Conservation (phyloP, 2,797 vertebrate genomes). For the Ambastaia sidthimunki region DNA sequence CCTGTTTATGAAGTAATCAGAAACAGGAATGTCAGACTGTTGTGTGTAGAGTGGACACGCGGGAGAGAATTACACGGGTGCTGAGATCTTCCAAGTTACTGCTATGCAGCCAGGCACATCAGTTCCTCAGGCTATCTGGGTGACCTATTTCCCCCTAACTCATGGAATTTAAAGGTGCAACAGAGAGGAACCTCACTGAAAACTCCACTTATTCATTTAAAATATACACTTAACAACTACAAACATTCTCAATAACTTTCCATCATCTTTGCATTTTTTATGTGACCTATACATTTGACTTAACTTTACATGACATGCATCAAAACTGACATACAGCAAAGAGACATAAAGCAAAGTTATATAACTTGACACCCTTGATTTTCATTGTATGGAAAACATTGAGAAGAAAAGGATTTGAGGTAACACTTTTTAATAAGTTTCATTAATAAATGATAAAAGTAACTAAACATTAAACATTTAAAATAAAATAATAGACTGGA, state of each 20-base stretch:
- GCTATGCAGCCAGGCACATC: conserved; percentile 62
- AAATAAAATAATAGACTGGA: too few species aligned
- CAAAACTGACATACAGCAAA: too few species aligned
- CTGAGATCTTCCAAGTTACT: conserved; percentile 57
- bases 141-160: conserved; percentile 74
- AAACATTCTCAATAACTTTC: background rate
- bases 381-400: too few species aligned
- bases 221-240: conserved; percentile 20
- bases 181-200: conserved; percentile 40
- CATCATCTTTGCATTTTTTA: background rate
- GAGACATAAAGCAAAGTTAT: too few species aligned
- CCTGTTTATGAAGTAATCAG: conserved; percentile 61
- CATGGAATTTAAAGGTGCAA: conserved; percentile 58
- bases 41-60: background rate
- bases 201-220: conserved; percentile 12
- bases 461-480: too few species aligned
- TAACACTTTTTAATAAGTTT: too few species aligned
- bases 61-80: conserved; percentile 14
- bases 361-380: too few species aligned
- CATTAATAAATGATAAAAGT: too few species aligned
- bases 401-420: too few species aligned
- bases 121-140: conserved; percentile 71
- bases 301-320: background rate
- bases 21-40: conserved; percentile 23
- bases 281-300: background rate